Conservation (phyloP, 2,797 vertebrate genomes). For the Coregonus ussuriensis region DNA sequence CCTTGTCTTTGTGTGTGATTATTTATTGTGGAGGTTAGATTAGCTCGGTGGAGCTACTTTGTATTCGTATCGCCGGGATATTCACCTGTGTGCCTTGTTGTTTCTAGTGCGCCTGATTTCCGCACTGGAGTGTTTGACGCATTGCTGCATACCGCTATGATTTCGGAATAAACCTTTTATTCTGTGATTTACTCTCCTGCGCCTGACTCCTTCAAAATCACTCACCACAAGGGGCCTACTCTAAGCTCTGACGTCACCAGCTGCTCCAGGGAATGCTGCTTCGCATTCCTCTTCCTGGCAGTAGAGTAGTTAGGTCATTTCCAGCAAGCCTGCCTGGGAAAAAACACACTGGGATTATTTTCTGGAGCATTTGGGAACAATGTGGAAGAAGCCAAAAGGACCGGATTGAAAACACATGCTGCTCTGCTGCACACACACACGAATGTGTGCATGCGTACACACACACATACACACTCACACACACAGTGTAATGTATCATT, state of each 20-base stretch:
- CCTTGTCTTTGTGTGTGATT: too few species aligned
- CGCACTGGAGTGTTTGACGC: too few species aligned
- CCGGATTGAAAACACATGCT: constrained; percentile 81
- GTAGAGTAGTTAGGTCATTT: constrained; percentile 97
- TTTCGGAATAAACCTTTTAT: too few species aligned
- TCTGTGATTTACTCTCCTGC: too few species aligned
- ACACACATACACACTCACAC: not conserved
- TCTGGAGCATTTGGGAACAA: constrained; percentile 84
- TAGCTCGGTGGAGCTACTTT: too few species aligned
- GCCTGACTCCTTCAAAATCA: too few species aligned
- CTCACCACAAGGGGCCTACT: constrained; percentile 57
- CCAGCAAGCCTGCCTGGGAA: constrained; percentile 88
- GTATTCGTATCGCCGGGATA: too few species aligned
- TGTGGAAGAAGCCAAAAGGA: constrained; percentile 71
- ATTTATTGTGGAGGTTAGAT: too few species aligned
- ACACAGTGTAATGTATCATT: constrained; percentile 47
- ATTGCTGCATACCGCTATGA: too few species aligned
- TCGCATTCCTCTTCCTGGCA: constrained; percentile 99
- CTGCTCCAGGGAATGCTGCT: constrained; percentile 98
- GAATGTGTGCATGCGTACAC: too few species aligned
- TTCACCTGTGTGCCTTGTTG: too few species aligned
- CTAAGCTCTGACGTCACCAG: constrained; percentile 87
- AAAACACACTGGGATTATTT: constrained; percentile 80
- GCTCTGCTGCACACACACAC: constrained; percentile 31
- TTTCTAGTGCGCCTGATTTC: too few species aligned